phyloP scores from a whole-genome alignment of 2,113 vertebrate species.

The Brachyhypopomus occidentalis region DNA sequence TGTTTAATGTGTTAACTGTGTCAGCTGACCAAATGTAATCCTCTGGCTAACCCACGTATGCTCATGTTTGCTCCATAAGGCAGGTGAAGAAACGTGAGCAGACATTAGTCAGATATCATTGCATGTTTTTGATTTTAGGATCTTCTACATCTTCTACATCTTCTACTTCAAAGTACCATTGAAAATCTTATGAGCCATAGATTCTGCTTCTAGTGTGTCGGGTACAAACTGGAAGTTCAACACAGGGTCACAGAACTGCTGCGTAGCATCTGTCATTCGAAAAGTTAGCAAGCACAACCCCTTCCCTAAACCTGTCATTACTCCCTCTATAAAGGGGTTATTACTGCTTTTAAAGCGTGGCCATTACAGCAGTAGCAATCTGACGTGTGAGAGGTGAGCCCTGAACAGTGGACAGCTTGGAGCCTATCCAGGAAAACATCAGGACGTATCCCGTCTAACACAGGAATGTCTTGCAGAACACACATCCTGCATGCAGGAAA shows the following conservation, averaged over 20 bases:
- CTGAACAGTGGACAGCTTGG: background rate
- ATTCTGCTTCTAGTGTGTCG: background rate
- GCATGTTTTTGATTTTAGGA: background rate
- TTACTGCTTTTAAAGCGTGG: background rate
- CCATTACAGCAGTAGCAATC: background rate
- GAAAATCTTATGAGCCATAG: background rate
- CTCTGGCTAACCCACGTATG: background rate
- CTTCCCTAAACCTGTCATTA: no score
- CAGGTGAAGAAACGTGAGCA: background rate
- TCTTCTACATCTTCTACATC: no score
- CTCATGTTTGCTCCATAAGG: background rate
- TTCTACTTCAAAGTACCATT: background rate
- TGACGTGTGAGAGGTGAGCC: background rate
- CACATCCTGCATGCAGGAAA: background rate
- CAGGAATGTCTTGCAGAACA: slow-evolving; percentile 1
- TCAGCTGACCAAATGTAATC: background rate
- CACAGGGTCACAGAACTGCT: no score
- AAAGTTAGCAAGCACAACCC: background rate
- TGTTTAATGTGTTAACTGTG: slow-evolving; percentile 25
- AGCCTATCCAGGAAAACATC: background rate
- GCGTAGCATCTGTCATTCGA: no score
- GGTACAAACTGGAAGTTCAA: no score
- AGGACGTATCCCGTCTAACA: background rate
- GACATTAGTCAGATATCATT: background rate
- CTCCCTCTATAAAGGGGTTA: background rate